Conservation (phyloP, 2,797 vertebrate species). For the Crotalus adamanteus region DNA sequence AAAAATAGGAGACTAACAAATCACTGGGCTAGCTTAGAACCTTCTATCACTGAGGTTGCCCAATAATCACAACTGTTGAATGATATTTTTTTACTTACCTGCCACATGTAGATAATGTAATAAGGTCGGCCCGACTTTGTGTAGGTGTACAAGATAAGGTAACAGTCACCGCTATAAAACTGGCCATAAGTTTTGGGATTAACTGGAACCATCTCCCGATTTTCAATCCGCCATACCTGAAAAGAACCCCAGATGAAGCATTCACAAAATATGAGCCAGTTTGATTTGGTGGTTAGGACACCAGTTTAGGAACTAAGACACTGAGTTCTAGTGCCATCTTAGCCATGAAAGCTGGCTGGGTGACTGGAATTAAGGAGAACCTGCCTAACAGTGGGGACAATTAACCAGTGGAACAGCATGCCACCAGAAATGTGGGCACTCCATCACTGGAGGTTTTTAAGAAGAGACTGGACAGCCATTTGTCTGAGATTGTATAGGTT, state of each 20-base stretch:
- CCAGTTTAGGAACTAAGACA: too few relatives aligned
- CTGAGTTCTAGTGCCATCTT: too few relatives aligned
- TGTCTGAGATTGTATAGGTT: too few relatives aligned
- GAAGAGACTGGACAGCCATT: too few relatives aligned
- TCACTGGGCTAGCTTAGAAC: too few relatives aligned
- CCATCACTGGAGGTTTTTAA: too few relatives aligned
- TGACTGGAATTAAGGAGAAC: too few relatives aligned
- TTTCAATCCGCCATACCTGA: constrained; percentile 89
- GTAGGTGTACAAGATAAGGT: constrained; percentile 88
- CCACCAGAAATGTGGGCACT: too few relatives aligned
- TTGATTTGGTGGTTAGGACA: too few relatives aligned
- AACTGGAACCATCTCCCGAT: constrained; percentile 79
- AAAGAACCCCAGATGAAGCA: background rate
- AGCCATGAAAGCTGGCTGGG: too few relatives aligned
- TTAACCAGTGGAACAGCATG: too few relatives aligned
- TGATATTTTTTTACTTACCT: constrained; percentile 69
- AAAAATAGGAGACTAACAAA: background rate
- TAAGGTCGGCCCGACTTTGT: constrained; percentile 72
- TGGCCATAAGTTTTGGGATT: constrained; percentile 79
- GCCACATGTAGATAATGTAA: constrained; percentile 91
- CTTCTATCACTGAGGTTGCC: accelerated
- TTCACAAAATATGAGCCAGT: background rate
- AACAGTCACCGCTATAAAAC: constrained; percentile 92
- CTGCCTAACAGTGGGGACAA: too few relatives aligned
- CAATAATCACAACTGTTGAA: background rate